phyloP scores from a whole-genome alignment of 2,888 invertebrate species.

The Lasioglossum morio region DNA sequence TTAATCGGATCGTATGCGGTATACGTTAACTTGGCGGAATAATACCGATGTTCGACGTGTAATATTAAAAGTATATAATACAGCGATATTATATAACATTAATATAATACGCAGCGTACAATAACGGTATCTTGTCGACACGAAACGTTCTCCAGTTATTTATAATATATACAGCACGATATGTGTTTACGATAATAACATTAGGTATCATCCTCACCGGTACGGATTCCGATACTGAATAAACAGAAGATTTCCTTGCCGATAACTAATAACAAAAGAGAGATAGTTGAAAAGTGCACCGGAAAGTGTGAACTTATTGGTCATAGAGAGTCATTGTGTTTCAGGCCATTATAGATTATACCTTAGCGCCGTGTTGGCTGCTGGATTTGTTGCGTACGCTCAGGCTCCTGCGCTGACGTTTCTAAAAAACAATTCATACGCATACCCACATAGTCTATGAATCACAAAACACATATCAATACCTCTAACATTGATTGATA shows the following conservation, averaged over 20 bases:
- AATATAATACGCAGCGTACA: background rate
- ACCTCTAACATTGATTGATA: constrained; percentile 52
- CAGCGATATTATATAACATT: background rate
- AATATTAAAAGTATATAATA: background rate
- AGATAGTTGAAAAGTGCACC: constrained; percentile 68
- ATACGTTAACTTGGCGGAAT: background rate
- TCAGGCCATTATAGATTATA: constrained; percentile 80
- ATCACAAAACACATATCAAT: constrained; percentile 51
- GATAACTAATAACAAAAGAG: constrained; percentile 68
- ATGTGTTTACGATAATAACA: constrained; percentile 39
- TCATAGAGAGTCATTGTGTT: constrained; percentile 66
- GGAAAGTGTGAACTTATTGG: constrained; percentile 63
- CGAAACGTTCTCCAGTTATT: constrained; percentile 22
- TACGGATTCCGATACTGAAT: constrained; percentile 61
- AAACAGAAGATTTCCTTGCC: constrained; percentile 61
- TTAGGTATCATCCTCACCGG: constrained; percentile 63
- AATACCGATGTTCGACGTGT: constrained; percentile 50
- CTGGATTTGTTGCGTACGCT: constrained; percentile 86
- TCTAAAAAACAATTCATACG: constrained; percentile 85
- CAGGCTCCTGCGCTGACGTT: constrained; percentile 85
- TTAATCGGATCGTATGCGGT: background rate
- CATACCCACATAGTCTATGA: constrained; percentile 71
- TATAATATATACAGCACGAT: constrained; percentile 37
- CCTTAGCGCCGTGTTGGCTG: constrained; percentile 86
- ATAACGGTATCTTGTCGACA: constrained; percentile 16